Conservation (phyloP, 2,888 invertebrate species). For the Drosophila meridiana region DNA sequence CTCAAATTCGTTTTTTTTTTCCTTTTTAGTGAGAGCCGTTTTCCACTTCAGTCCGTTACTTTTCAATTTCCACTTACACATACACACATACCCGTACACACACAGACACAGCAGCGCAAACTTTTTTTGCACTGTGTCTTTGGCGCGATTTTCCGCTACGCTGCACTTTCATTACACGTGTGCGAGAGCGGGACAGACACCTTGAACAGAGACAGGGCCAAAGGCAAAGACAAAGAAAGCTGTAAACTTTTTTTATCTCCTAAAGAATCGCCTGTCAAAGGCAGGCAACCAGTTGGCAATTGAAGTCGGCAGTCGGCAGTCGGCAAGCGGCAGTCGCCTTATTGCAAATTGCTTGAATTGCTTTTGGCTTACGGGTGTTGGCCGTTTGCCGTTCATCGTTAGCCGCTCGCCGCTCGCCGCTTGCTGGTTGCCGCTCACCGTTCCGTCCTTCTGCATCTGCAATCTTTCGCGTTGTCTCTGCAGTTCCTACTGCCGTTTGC, state of each 20-base stretch:
- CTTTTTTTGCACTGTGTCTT: constrained; percentile 63
- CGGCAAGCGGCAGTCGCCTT: constrained; percentile 58
- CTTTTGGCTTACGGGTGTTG: constrained; percentile 60
- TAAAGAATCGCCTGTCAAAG: constrained; percentile 53
- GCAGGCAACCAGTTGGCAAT: constrained; percentile 52
- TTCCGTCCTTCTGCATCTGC: constrained; percentile 18
- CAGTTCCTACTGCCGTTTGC: constrained; percentile 17
- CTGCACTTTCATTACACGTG: constrained; percentile 74
- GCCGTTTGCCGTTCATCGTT: not conserved
- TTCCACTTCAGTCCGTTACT: constrained; percentile 73
- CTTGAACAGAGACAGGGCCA: constrained; percentile 26
- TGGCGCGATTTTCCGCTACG: constrained; percentile 76
- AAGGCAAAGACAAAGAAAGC: constrained; percentile 50
- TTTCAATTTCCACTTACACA: constrained; percentile 72
- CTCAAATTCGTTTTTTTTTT: constrained; percentile 25
- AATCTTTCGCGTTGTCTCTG: constrained; percentile 15
- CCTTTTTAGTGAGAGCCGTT: constrained; percentile 35
- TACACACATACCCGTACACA: constrained; percentile 25
- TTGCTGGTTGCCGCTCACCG: not conserved
- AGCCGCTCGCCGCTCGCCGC: not conserved
- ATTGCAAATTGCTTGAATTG: constrained; percentile 78
- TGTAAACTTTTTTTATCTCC: constrained; percentile 3
- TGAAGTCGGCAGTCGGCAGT: constrained; percentile 53
- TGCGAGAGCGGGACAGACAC: constrained; percentile 37
- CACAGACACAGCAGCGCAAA: constrained; percentile 13